Conservation (phyloP, 2,113 vertebrate genomes). For the Indicator indicator region DNA sequence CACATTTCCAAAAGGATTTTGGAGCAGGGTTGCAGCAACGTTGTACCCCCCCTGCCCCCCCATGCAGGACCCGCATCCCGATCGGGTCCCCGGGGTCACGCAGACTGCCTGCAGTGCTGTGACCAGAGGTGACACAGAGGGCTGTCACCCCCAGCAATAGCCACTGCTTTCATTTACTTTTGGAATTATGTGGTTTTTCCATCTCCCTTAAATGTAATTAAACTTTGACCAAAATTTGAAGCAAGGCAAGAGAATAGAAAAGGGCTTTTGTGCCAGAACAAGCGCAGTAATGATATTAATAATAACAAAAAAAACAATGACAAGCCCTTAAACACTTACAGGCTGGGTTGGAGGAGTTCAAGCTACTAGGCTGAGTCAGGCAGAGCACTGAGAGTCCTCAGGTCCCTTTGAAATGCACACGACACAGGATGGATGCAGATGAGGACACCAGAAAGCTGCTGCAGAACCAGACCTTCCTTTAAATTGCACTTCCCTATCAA, state of each 20-base stretch:
- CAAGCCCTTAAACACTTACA: background rate
- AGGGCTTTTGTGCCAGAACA: constrained; percentile 17
- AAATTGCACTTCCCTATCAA: background rate
- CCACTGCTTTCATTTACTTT: constrained; percentile 31
- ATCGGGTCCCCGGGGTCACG: background rate
- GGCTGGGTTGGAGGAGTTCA: background rate
- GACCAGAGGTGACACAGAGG: background rate
- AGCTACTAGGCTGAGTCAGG: background rate
- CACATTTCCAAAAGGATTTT: background rate
- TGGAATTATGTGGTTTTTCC: constrained; percentile 29
- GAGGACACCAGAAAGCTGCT: background rate
- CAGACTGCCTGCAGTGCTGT: background rate
- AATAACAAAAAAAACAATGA: constrained; percentile 7
- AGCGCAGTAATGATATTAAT: constrained; percentile 26
- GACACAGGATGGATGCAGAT: rapidly evolving
- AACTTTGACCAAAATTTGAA: constrained; percentile 48
- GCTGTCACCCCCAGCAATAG: background rate
- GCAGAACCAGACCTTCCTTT: background rate
- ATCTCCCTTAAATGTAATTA: constrained; percentile 42
- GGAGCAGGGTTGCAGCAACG: background rate
- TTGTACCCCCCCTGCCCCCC: too few relatives aligned
- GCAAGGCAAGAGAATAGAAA: background rate
- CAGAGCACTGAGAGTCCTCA: background rate
- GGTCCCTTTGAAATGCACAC: background rate
- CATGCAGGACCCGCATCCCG: background rate